phyloP scores from a whole-genome alignment of 2,113 vertebrate species.

The Callipepla californica region DNA sequence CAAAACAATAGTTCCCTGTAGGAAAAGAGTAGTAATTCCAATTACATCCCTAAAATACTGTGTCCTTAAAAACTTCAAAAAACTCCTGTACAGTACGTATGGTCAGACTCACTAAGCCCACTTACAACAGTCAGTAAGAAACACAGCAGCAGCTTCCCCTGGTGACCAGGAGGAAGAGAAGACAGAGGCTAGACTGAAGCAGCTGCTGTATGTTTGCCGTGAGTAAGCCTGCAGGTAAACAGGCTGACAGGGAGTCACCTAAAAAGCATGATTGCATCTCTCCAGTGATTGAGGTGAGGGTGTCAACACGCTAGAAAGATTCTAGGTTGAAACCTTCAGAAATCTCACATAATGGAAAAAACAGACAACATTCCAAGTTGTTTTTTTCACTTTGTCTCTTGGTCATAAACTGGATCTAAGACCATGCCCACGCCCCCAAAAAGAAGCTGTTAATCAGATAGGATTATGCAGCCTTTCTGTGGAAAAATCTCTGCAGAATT shows the following conservation, averaged over 20 bases:
- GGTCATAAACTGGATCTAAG: rapidly evolving
- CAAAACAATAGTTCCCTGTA: neutral
- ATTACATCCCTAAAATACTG: neutral
- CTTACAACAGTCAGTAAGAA: neutral
- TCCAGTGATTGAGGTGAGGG: neutral
- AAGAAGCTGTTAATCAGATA: neutral
- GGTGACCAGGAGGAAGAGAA: neutral
- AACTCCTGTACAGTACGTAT: neutral
- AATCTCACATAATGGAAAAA: neutral
- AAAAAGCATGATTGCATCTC: neutral
- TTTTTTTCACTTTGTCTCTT: neutral
- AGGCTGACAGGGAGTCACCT: neutral
- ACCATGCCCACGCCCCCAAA: neutral
- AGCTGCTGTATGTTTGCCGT: neutral
- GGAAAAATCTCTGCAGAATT: neutral
- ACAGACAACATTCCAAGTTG: neutral
- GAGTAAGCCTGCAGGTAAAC: neutral
- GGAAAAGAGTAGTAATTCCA: neutral
- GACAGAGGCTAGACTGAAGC: neutral
- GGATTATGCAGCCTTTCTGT: neutral
- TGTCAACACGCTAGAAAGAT: neutral
- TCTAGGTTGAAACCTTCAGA: neutral
- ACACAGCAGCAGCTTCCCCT: neutral
- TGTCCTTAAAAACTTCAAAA: neutral
- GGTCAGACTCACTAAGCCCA: neutral